These are phyloP conservation scores for Corythucha ciliata DNA, from an alignment of 2,888 invertebrate genomes.

Conservation along the genomic window DNA sequence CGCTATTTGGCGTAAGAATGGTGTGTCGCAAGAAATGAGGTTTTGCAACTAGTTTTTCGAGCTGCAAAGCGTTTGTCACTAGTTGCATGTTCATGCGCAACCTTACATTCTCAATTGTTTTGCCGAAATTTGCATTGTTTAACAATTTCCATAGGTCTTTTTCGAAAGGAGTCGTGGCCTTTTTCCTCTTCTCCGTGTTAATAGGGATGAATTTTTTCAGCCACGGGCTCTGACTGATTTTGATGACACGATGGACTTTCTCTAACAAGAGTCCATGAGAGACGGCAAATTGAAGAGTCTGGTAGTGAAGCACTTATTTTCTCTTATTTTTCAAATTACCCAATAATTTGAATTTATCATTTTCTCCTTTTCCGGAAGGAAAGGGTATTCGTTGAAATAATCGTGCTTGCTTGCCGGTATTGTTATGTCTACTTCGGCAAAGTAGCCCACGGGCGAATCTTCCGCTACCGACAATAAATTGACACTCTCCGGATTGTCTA, in stretches of 20 bases:
- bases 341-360: slow-evolving; percentile 23
- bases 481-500: slow-evolving; percentile 13
- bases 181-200: slow-evolving; percentile 26
- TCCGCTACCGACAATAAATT: slow-evolving; percentile 14
- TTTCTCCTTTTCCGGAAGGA: slow-evolving; percentile 13
- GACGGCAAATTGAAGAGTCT: background rate
- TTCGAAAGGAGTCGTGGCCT: slow-evolving; percentile 37
- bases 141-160: no score
- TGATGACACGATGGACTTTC: slow-evolving; percentile 38
- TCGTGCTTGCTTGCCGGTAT: slow-evolving; percentile 24
- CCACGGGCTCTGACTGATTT: slow-evolving; percentile 37
- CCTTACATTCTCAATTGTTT: no score
- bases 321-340: slow-evolving; percentile 15
- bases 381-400: slow-evolving; percentile 16
- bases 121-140: no score
- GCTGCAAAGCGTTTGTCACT: no score
- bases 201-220: slow-evolving; percentile 35
- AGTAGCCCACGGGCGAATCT: slow-evolving; percentile 19
- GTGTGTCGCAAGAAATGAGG: no score
- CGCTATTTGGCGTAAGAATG: no score
- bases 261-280: slow-evolving; percentile 35
- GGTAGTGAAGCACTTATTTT: slow-evolving; percentile 9
- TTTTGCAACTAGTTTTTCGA: no score
- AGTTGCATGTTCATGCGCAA: no score
- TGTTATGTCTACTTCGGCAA: slow-evolving; percentile 22